phyloP scores from a whole-genome alignment of 2,888 invertebrate genomes.

The Caenorhabditis uteleia region DNA sequence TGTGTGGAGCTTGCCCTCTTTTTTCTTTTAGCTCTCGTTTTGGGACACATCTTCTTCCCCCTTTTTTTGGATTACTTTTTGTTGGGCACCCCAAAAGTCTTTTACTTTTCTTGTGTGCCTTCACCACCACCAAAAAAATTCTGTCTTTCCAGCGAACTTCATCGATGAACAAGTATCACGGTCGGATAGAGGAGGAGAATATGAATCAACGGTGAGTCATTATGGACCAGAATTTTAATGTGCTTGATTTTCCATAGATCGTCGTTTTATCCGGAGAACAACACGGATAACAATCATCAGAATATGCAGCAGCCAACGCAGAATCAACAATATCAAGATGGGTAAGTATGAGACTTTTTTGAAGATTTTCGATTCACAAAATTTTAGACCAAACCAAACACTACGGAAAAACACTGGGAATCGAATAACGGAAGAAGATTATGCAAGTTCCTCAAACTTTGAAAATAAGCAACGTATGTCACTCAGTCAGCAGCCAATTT shows the following conservation, averaged over 20 bases:
- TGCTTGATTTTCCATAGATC: too few relatives aligned
- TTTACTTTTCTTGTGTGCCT: conserved; percentile 3
- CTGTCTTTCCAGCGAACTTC: conserved; percentile 18
- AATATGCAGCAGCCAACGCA: conserved; percentile 8
- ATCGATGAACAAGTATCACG: conserved; percentile 28
- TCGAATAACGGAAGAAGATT: conserved; percentile 42
- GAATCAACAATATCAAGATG: conserved; percentile 3
- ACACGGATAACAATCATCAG: neutral
- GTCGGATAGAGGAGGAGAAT: conserved; percentile 22
- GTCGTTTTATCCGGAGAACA: neutral
- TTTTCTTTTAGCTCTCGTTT: neutral
- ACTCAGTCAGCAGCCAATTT: too few relatives aligned
- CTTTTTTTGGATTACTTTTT: conserved; percentile 8
- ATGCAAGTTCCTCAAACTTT: conserved; percentile 32
- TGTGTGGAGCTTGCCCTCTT: neutral
- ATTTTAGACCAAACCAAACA: conserved; percentile 9
- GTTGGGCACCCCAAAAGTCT: too few relatives aligned
- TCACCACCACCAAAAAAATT: conserved; percentile 10
- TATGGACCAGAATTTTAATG: conserved; percentile 9
- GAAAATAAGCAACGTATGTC: conserved; percentile 32
- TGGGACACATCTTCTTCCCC: conserved; percentile 1
- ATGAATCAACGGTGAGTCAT: conserved; percentile 16
- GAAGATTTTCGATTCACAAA: neutral
- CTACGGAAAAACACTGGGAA: conserved; percentile 21
- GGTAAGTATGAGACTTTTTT: neutral